Conservation (phyloP, 2,797 vertebrate species). For the Jordanella pulchra region DNA sequence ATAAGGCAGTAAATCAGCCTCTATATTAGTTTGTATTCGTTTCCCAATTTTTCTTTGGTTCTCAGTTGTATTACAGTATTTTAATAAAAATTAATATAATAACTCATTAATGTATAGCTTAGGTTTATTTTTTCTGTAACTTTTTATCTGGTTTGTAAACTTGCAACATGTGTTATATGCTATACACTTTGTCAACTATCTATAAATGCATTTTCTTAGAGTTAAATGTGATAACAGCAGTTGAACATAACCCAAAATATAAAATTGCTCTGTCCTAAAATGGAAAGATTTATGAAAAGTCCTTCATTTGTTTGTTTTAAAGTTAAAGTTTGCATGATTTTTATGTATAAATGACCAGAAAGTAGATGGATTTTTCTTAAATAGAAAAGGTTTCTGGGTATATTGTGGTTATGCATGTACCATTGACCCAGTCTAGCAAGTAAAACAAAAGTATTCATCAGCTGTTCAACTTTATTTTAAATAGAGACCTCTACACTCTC, state of each 20-base stretch:
- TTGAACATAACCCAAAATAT: neutral
- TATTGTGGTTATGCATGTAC: neutral
- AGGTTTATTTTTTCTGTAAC: too few relatives aligned
- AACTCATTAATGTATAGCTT: too few relatives aligned
- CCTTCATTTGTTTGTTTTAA: neutral
- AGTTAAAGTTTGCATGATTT: neutral
- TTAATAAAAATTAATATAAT: too few relatives aligned
- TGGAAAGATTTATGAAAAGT: neutral
- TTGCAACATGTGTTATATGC: too few relatives aligned
- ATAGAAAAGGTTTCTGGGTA: neutral
- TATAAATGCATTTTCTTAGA: neutral
- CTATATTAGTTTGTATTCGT: neutral
- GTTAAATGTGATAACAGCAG: too few relatives aligned
- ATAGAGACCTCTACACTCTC: slow-evolving; percentile 3
- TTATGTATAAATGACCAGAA: neutral
- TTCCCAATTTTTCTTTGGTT: too few relatives aligned
- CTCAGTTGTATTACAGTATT: too few relatives aligned
- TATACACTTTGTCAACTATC: neutral
- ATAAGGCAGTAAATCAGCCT: neutral
- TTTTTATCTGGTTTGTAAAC: too few relatives aligned
- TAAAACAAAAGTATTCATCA: too few relatives aligned
- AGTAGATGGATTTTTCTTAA: neutral
- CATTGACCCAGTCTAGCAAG: neutral
- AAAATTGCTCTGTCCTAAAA: neutral
- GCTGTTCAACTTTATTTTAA: neutral